Evolutionary conservation across 2,113 vertebrate genomes (phyloP).

Genomic region (Promerops cafer): DNA sequence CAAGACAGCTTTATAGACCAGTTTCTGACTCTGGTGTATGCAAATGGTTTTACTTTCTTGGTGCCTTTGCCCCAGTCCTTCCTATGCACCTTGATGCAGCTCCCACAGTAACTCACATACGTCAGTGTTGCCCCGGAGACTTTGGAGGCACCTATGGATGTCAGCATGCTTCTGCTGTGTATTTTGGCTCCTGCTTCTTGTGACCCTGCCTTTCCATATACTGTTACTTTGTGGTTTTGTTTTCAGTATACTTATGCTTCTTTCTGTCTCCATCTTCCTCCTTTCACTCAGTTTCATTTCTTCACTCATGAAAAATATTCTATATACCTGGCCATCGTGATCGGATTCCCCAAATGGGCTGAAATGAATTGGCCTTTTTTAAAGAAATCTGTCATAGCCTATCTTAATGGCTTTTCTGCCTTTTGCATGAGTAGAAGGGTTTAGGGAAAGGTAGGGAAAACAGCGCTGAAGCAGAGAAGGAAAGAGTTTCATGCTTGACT

Average conservation of each 20-base stretch:
- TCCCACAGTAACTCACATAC: neutral
- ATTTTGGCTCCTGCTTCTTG: constrained; percentile 28
- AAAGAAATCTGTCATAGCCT: neutral
- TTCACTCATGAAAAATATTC: constrained; percentile 62
- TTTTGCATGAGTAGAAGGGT: neutral
- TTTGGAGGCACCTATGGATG: neutral
- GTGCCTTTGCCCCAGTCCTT: constrained; percentile 5
- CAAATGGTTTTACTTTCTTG: constrained; percentile 37
- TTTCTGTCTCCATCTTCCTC: constrained; percentile 23
- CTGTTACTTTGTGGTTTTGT: neutral
- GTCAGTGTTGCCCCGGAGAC: neutral
- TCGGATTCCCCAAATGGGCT: neutral
- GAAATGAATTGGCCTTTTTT: neutral
- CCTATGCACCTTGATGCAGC: neutral
- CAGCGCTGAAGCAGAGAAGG: neutral
- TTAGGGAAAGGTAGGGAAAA: neutral
- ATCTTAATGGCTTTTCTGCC: neutral
- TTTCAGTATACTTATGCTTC: neutral
- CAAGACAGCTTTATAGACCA: neutral
- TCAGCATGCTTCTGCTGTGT: constrained; percentile 12
- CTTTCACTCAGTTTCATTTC: constrained; percentile 16
- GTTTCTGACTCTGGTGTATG: neutral
- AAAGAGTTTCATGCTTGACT: neutral
- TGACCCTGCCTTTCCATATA: constrained; percentile 5
- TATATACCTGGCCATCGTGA: constrained; percentile 50